Percentiles rank a stretch among this genome's conserved stretches.
These are phyloP conservation scores for Rhinatrema bivittatum DNA, from an alignment of 2,797 vertebrate species.

Conservation along the genomic window DNA sequence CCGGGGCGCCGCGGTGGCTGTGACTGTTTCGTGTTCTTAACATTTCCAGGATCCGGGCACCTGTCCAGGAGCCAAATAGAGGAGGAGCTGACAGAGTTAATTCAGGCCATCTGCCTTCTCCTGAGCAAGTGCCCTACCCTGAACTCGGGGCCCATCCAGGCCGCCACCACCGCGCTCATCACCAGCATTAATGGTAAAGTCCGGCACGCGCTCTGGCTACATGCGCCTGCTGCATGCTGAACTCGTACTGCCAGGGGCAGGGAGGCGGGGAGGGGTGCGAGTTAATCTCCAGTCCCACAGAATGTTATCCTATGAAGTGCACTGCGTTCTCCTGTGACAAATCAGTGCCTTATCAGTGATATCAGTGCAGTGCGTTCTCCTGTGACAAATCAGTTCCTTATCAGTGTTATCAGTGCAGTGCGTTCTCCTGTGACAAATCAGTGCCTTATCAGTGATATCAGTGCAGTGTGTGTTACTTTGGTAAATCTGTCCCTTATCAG, in stretches of 20 bases:
- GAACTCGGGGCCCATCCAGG: conserved; percentile 1
- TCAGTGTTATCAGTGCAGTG: too few relatives aligned
- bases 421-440: too few relatives aligned
- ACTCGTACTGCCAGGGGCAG: accelerated
- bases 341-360: too few relatives aligned
- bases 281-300: background rate
- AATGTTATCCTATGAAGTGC: too few relatives aligned
- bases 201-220: background rate
- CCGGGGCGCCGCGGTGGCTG: background rate
- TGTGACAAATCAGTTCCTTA: too few relatives aligned
- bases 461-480: too few relatives aligned
- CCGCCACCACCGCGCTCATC: conserved; percentile 10
- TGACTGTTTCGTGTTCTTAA: too few relatives aligned
- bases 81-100: conserved; percentile 11
- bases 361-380: too few relatives aligned
- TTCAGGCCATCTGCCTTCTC: conserved; percentile 20
- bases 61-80: conserved; percentile 10
- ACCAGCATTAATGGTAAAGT: conserved; percentile 7
- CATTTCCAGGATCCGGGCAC: conserved; percentile 1
- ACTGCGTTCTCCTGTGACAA: too few relatives aligned
- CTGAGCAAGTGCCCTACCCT: conserved; percentile 22
- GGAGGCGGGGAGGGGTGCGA: background rate
- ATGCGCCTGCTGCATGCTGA: too few relatives aligned
- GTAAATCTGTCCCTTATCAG: too few relatives aligned
- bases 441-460: too few relatives aligned